Evolutionary conservation across 92 coral and sea anemone genomes (phyloP).

Genomic region (Blastomussa wellsi): DNA sequence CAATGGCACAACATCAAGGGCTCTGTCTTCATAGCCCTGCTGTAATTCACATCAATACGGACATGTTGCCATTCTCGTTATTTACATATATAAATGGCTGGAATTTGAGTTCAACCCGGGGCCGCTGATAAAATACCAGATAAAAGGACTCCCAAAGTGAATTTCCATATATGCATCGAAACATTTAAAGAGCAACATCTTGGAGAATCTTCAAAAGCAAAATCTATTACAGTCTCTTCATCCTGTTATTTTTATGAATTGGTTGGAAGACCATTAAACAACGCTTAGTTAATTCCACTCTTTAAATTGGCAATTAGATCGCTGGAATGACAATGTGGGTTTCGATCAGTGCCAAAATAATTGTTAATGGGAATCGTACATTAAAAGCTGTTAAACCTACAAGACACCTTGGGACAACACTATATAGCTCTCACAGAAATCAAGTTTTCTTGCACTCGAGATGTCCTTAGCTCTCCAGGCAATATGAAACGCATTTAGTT

Average conservation of each 20-base stretch:
- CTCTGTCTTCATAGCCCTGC: not conserved
- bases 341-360: not conserved
- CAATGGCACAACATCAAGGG: not conserved
- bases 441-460: not conserved
- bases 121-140: conserved; percentile 40
- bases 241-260: conserved; percentile 20
- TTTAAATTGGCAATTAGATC: conserved; percentile 13
- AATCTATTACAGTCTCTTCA: conserved; percentile 3
- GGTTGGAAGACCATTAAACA: conserved; percentile 29
- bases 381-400: not conserved
- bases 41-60: conserved; percentile 32
- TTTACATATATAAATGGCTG: conserved; percentile 32
- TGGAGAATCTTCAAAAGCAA: not conserved
- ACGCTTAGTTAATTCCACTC: conserved; percentile 35
- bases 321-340: not conserved
- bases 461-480: not conserved
- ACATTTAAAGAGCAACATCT: not conserved
- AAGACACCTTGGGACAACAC: not conserved
- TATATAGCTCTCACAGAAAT: not conserved
- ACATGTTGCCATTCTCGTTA: conserved; percentile 36
- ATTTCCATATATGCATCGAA: conserved; percentile 41
- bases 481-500: conserved; percentile 44
- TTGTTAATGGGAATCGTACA: not conserved
- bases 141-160: conserved; percentile 33
- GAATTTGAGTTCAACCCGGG: conserved; percentile 37